Conservation (phyloP, 2,797 vertebrate species). For the Vultur gryphus region DNA sequence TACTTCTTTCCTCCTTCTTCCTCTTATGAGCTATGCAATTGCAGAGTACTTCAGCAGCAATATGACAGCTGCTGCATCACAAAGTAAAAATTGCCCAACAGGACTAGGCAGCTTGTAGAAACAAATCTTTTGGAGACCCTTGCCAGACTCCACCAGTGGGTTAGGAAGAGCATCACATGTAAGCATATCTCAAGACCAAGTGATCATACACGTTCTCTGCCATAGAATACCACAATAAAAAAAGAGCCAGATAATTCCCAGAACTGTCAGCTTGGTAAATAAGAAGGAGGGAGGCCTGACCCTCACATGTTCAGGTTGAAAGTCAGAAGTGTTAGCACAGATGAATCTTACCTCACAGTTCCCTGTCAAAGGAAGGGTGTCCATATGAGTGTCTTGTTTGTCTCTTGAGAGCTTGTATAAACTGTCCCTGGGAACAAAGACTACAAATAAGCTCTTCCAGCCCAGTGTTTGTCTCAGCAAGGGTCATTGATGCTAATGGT, state of each 20-base stretch:
- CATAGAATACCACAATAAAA: not conserved
- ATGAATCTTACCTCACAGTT: not conserved
- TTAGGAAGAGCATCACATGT: not conserved
- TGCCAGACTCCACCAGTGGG: not conserved
- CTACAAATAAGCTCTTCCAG: not conserved
- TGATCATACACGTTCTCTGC: not conserved
- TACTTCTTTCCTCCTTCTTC: not conserved
- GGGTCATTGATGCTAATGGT: not conserved
- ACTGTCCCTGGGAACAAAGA: not conserved
- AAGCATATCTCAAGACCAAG: not conserved
- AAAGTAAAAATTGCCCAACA: not conserved
- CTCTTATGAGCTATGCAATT: not conserved
- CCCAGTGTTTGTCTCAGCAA: not conserved
- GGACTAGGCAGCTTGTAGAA: not conserved
- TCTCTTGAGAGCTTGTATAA: not conserved
- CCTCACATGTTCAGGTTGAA: not conserved
- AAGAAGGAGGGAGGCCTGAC: not conserved
- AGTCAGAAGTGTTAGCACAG: not conserved
- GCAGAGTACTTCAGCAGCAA: not conserved
- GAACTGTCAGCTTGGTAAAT: not conserved
- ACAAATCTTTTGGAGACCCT: not conserved
- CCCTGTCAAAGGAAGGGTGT: not conserved
- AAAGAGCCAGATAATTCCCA: not conserved
- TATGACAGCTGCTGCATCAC: not conserved
- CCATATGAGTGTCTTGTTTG: not conserved